Conservation (phyloP, 2,888 invertebrate genomes). For the Orchesella flavescens region DNA sequence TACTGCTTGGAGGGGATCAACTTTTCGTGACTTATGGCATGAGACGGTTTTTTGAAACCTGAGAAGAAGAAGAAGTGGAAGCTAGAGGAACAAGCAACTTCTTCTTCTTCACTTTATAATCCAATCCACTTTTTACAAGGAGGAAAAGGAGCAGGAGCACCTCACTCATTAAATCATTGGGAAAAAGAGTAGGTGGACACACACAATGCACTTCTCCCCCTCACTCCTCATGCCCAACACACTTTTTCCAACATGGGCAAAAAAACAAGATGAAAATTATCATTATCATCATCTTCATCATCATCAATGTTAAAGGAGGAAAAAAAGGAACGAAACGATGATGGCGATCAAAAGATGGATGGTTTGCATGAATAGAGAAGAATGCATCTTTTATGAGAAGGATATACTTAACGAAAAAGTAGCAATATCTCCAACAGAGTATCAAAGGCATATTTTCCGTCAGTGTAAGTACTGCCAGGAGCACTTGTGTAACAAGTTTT, state of each 20-base stretch:
- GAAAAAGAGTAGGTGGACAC: conserved; percentile 60
- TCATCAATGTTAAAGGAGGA: background rate
- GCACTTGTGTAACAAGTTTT: background rate
- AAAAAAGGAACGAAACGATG: conserved; percentile 12
- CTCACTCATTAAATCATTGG: conserved; percentile 62
- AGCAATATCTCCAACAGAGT: background rate
- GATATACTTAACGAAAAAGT: background rate
- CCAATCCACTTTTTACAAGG: conserved; percentile 8
- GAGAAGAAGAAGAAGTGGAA: too few relatives aligned
- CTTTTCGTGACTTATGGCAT: conserved; percentile 68
- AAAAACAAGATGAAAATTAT: conserved; percentile 24
- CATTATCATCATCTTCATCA: conserved; percentile 41
- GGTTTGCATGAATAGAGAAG: conserved; percentile 10
- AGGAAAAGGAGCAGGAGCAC: conserved; percentile 11
- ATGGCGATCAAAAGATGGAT: conserved; percentile 28
- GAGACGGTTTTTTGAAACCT: conserved; percentile 33
- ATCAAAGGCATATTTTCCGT: too few relatives aligned
- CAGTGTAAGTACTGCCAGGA: too few relatives aligned
- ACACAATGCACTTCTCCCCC: conserved; percentile 23
- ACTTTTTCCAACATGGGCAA: background rate
- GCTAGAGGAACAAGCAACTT: background rate
- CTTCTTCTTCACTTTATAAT: background rate
- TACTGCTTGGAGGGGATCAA: conserved; percentile 64
- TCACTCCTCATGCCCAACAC: background rate
- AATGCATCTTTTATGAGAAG: background rate